Evolutionary conservation across 2,113 vertebrate species (phyloP).

Genomic region (Balaenoptera acutorostrata): DNA sequence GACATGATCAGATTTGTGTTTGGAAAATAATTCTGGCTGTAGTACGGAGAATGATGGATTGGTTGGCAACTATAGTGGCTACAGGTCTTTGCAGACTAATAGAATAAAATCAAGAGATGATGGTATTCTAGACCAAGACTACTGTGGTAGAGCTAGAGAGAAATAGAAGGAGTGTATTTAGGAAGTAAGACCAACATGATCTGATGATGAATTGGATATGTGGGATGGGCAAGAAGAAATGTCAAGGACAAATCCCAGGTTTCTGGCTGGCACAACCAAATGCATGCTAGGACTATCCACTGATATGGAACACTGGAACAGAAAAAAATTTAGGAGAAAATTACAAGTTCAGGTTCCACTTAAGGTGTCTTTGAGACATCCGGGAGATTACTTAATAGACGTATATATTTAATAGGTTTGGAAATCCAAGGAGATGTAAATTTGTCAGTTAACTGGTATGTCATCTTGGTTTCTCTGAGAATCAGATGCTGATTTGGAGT

Average conservation of each 20-base stretch:
- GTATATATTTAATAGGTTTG: background rate
- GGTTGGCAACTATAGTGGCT: background rate
- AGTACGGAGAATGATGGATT: background rate
- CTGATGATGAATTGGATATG: background rate
- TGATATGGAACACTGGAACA: background rate
- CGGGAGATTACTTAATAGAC: background rate
- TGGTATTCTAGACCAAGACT: background rate
- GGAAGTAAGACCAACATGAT: background rate
- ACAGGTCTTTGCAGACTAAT: background rate
- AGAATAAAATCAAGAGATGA: background rate
- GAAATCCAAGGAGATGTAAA: background rate
- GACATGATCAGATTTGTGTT: background rate
- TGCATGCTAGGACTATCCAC: background rate
- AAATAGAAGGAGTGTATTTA: background rate
- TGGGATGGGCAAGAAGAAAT: background rate
- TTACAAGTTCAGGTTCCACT: background rate
- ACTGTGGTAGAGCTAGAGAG: background rate
- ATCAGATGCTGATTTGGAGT: background rate
- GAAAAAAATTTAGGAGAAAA: background rate
- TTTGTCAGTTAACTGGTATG: background rate
- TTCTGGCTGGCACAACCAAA: background rate
- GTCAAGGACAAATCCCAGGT: background rate
- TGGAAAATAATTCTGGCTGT: background rate
- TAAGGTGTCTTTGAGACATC: background rate
- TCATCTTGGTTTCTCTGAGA: background rate